Percentiles rank a stretch among this genome's conserved stretches.
Conservation (phyloP, 2,797 vertebrate genomes). For the Chaenodraco wilsoni region DNA sequence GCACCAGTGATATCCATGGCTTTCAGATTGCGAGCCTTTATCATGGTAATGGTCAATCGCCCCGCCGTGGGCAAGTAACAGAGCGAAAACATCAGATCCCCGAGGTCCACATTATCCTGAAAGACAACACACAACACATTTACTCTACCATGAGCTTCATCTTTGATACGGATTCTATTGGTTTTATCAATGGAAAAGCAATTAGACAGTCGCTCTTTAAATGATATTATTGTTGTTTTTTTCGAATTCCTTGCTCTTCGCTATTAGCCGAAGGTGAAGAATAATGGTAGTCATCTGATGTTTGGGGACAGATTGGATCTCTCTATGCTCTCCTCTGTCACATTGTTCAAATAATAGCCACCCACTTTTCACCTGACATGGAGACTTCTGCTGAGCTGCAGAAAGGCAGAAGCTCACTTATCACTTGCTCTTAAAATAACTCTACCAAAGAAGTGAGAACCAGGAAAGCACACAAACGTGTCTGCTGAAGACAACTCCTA, state of each 20-base stretch:
- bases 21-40: conserved; percentile 98
- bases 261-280: background rate
- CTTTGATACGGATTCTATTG: background rate
- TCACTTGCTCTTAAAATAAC: conserved; percentile 82
- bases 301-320: conserved; percentile 25
- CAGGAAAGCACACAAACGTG: conserved; percentile 54
- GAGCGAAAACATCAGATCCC: conserved; percentile 98
- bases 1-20: conserved; percentile 99
- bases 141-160: background rate
- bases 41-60: conserved; percentile 97
- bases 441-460: conserved; percentile 67
- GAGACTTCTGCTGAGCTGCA: conserved; percentile 68
- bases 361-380: conserved; percentile 50
- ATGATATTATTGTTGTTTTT: background rate
- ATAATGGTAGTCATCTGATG: conserved; percentile 9
- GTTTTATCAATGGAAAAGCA: background rate
- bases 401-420: conserved; percentile 73
- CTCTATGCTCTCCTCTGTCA: conserved; percentile 40
- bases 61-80: conserved; percentile 98
- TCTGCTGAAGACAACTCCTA: conserved; percentile 41
- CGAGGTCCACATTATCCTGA: conserved; percentile 99
- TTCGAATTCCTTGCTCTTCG: background rate
- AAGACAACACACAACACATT: conserved; percentile 53
- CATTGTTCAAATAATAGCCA: conserved; percentile 56
- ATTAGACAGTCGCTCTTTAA: background rate